A percentile compares a stretch with the other conserved stretches of the same genome.
phyloP scores from a whole-genome alignment of 1,140 invertebrate species.

The Meloidogyne hapla region DNA sequence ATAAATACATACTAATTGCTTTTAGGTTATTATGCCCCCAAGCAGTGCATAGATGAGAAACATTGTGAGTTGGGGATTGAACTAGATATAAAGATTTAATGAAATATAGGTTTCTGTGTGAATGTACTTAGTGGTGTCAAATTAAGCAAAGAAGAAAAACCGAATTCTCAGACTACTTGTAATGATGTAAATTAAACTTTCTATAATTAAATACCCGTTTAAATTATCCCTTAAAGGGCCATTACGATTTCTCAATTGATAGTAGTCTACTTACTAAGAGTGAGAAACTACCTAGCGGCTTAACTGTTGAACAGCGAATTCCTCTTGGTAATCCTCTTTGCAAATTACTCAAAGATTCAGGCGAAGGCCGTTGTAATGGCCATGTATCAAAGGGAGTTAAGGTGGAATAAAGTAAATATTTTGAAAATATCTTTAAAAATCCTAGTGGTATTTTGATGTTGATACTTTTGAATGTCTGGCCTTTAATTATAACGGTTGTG shows the following conservation, averaged over 20 bases:
- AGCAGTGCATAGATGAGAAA: conserved; percentile 30
- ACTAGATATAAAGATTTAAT: not conserved
- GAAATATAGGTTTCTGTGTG: conserved; percentile 11
- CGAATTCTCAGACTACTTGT: not conserved
- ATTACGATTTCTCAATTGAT: conserved; percentile 24
- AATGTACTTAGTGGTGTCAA: conserved; percentile 10
- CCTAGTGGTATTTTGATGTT: conserved; percentile 40
- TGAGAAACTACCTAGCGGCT: conserved; percentile 1
- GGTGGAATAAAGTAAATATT: not conserved
- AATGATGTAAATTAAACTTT: not conserved
- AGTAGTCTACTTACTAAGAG: not conserved
- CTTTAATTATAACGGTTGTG: conserved; percentile 43
- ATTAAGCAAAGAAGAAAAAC: conserved; percentile 14
- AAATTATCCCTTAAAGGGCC: not conserved
- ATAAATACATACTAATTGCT: not conserved
- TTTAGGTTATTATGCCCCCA: conserved; percentile 26
- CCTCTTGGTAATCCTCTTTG: conserved; percentile 19
- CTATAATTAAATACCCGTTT: not conserved
- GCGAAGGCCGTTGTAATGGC: conserved; percentile 1
- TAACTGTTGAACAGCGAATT: conserved; percentile 12
- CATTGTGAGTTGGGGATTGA: conserved; percentile 6
- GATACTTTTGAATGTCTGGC: conserved; percentile 38
- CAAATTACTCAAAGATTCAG: conserved; percentile 26
- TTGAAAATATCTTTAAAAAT: not conserved
- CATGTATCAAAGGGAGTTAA: not conserved